A percentile compares a stretch with the other conserved stretches of the same genome.
These are phyloP conservation scores for Notothenia rossii DNA, from an alignment of 2,113 vertebrate genomes.

Conservation along the genomic window DNA sequence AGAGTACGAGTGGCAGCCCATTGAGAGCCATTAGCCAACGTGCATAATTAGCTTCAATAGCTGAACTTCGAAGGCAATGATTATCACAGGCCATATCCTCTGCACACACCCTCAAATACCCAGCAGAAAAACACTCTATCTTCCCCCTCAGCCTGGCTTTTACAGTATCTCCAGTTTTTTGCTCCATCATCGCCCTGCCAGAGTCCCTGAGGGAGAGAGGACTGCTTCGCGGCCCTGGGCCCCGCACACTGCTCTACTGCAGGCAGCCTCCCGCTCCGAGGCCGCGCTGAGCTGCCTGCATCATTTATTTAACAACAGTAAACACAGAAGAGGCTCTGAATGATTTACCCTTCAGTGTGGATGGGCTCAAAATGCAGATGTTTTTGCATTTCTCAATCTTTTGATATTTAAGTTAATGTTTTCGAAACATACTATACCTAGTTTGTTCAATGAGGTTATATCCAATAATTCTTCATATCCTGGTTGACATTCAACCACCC, in stretches of 20 bases:
- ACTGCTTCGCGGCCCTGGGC: constrained; percentile 37
- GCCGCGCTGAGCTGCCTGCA: constrained; percentile 38
- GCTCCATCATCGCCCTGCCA: constrained; percentile 41
- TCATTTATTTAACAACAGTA: constrained; percentile 70
- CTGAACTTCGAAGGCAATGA: constrained; percentile 27
- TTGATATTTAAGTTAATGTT: neutral
- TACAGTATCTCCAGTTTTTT: constrained; percentile 36
- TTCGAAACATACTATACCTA: neutral
- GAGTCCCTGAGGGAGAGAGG: constrained; percentile 42
- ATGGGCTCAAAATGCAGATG: constrained; percentile 24
- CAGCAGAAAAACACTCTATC: neutral
- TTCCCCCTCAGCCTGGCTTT: constrained; percentile 26
- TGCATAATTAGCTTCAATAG: constrained; percentile 27
- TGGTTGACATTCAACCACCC: neutral
- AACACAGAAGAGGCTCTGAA: constrained; percentile 50
- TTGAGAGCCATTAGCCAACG: constrained; percentile 26
- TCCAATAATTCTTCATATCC: neutral
- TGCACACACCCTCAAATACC: neutral
- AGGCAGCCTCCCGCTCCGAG: constrained; percentile 45
- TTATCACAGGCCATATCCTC: constrained; percentile 29
- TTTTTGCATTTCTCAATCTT: neutral
- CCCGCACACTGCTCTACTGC: constrained; percentile 40
- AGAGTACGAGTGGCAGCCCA: constrained; percentile 1
- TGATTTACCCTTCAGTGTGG: constrained; percentile 39
- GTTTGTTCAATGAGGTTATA: neutral